These are phyloP conservation scores for Allobates femoralis DNA, from an alignment of 2,797 vertebrate species.

Conservation along the genomic window DNA sequence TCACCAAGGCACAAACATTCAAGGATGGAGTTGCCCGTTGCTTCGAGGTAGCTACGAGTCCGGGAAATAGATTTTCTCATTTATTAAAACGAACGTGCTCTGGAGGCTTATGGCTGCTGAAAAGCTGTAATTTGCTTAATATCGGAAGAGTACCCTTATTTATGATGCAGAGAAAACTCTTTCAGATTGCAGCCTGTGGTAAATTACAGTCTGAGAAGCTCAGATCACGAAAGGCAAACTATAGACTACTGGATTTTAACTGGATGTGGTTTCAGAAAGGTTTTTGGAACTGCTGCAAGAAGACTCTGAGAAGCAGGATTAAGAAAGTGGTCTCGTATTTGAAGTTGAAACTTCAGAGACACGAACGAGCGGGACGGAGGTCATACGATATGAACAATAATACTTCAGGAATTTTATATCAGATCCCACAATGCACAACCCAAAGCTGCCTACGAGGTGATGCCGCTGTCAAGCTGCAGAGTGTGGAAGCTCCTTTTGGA, in stretches of 20 bases:
- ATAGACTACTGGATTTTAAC: slow-evolving; percentile 73
- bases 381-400: slow-evolving; percentile 78
- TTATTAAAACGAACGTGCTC: slow-evolving; percentile 70
- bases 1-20: slow-evolving; percentile 30
- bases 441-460: slow-evolving; percentile 66
- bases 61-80: slow-evolving; percentile 68
- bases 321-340: slow-evolving; percentile 67
- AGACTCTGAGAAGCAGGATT: slow-evolving; percentile 63
- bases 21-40: slow-evolving; percentile 65
- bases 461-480: slow-evolving; percentile 37
- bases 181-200: slow-evolving; percentile 78
- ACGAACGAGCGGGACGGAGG: slow-evolving; percentile 65
- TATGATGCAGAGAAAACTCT: slow-evolving; percentile 83
- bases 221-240: slow-evolving; percentile 74
- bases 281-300: slow-evolving; percentile 71
- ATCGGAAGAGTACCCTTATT: slow-evolving; percentile 77
- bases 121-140: slow-evolving; percentile 74
- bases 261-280: slow-evolving; percentile 73
- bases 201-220: slow-evolving; percentile 76
- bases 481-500: slow-evolving; percentile 61
- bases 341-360: slow-evolving; percentile 68
- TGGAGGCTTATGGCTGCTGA: slow-evolving; percentile 70
- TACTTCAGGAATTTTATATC: slow-evolving; percentile 65
- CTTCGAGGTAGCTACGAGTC: slow-evolving; percentile 70
- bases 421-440: slow-evolving; percentile 63